Evolutionary conservation across 2,888 invertebrate genomes (phyloP).

Genomic region (Macaria liturata): DNA sequence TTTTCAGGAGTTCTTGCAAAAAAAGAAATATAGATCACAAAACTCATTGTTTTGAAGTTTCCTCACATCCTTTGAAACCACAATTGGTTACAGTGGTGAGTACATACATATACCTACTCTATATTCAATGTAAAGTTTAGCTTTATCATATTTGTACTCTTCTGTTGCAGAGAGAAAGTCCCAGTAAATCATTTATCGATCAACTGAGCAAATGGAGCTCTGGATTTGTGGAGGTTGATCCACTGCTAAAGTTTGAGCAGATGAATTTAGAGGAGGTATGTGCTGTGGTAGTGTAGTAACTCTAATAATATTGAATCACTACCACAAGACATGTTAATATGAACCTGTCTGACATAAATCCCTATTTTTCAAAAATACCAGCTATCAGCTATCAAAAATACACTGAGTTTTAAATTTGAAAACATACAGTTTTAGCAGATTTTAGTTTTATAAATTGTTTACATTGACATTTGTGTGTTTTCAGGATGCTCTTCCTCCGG

Average conservation of each 20-base stretch:
- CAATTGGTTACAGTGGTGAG: constrained; percentile 57
- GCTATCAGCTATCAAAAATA: too few relatives aligned
- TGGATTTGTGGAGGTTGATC: constrained; percentile 72
- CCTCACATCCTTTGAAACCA: constrained; percentile 65
- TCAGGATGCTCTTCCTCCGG: constrained; percentile 49
- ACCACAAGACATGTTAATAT: too few relatives aligned
- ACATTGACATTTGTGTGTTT: constrained; percentile 13
- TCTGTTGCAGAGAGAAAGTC: constrained; percentile 59
- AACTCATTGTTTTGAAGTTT: constrained; percentile 55
- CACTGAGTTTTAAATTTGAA: too few relatives aligned
- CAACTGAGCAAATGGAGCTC: constrained; percentile 72
- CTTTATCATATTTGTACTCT: constrained; percentile 6
- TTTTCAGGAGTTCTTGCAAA: constrained; percentile 55
- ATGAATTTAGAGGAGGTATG: constrained; percentile 63
- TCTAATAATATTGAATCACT: too few relatives aligned
- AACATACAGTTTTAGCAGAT: too few relatives aligned
- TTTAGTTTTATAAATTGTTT: too few relatives aligned
- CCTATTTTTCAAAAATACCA: too few relatives aligned
- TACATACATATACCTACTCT: not conserved
- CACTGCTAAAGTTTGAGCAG: constrained; percentile 71
- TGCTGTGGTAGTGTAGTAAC: constrained; percentile 2
- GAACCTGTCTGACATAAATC: too few relatives aligned
- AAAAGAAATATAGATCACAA: constrained; percentile 2
- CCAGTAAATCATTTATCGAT: constrained; percentile 61
- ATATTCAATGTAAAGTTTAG: constrained; percentile 2